Conservation (phyloP, 2,888 invertebrate species). For the Anoplius nigerrimus region DNA sequence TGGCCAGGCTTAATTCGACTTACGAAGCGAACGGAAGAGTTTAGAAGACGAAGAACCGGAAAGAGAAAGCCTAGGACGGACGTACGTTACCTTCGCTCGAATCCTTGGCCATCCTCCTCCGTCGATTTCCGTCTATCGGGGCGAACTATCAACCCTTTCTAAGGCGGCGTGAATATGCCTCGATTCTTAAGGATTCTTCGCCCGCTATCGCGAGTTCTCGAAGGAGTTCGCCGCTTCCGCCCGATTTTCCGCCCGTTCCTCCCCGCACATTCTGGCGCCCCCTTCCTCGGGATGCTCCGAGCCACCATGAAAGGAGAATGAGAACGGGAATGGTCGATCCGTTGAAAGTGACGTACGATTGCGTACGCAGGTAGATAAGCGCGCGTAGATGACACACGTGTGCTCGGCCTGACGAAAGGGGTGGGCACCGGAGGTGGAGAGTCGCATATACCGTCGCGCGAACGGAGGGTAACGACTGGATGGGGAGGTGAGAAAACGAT, state of each 20-base stretch:
- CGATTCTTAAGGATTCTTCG: slow-evolving; percentile 6
- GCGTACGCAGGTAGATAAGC: slow-evolving; percentile 48
- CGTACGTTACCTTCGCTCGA: not conserved
- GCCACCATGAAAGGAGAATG: slow-evolving; percentile 45
- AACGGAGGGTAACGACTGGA: slow-evolving; percentile 12
- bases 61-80: not conserved
- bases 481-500: slow-evolving; percentile 8
- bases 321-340: slow-evolving; percentile 52
- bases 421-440: slow-evolving; percentile 23
- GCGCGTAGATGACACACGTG: slow-evolving; percentile 47
- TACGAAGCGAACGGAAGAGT: too few species aligned
- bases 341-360: slow-evolving; percentile 21
- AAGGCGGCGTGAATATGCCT: not conserved
- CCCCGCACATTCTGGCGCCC: not conserved
- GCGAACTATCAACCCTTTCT: slow-evolving; percentile 4
- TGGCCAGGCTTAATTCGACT: too few species aligned
- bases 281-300: slow-evolving; percentile 32
- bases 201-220: not conserved
- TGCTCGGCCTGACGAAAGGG: slow-evolving; percentile 15
- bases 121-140: not conserved
- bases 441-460: slow-evolving; percentile 6
- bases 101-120: not conserved
- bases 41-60: too few species aligned
- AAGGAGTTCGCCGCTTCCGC: not conserved
- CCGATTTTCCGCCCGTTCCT: not conserved